A percentile compares a stretch with the other conserved stretches of the same genome.
Evolutionary conservation across 2,888 invertebrate species (phyloP).

Genomic region (Ecdyonurus torrentis): DNA sequence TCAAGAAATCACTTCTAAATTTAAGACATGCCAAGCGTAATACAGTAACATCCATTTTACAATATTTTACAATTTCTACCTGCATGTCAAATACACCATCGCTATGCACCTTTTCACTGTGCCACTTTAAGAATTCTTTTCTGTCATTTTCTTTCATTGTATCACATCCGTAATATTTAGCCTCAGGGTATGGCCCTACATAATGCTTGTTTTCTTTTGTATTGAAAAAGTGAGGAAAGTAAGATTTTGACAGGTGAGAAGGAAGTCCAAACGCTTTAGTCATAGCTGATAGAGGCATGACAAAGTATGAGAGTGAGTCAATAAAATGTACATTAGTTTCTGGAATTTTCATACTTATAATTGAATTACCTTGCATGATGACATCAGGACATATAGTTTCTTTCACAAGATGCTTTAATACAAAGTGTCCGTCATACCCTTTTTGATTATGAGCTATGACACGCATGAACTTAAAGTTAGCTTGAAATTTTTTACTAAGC

Average conservation of each 20-base stretch:
- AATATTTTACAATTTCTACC: background rate
- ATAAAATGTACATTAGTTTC: background rate
- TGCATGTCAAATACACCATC: background rate
- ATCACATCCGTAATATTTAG: background rate
- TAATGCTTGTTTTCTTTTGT: background rate
- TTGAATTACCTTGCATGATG: background rate
- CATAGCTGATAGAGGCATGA: background rate
- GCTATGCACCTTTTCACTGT: background rate
- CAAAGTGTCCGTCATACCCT: background rate
- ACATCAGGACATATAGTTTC: background rate
- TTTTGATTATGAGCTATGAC: background rate
- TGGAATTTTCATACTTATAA: background rate
- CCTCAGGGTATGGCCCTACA: background rate
- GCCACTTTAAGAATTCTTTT: background rate
- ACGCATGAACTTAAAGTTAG: background rate
- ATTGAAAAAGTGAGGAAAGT: background rate
- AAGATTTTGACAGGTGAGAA: no score
- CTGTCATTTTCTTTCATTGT: background rate
- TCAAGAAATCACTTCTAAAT: background rate
- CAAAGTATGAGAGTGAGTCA: background rate
- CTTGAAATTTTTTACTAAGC: background rate
- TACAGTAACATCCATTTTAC: background rate
- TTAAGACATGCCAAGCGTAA: background rate
- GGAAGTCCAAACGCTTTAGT: background rate
- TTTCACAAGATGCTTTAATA: background rate